Evolutionary conservation across 1,140 invertebrate species (phyloP).

Genomic region (Spodoptera frugiperda): DNA sequence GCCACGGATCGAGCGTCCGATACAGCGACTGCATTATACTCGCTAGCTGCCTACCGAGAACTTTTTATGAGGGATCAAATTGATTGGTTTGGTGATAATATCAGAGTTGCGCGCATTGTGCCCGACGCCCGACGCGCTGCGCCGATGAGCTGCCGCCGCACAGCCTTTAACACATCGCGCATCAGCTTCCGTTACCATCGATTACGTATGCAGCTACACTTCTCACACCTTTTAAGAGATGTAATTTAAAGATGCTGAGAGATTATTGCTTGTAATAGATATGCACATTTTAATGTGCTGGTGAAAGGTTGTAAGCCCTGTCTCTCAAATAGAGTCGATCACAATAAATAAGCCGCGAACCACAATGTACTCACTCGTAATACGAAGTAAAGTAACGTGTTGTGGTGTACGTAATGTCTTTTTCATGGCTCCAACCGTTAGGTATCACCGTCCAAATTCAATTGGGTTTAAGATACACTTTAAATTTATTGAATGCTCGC

Average conservation of each 20-base stretch:
- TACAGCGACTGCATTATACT: constrained; percentile 74
- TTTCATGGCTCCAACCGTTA: constrained; percentile 56
- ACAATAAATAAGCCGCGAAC: constrained; percentile 15
- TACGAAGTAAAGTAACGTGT: constrained; percentile 45
- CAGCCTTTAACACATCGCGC: constrained; percentile 50
- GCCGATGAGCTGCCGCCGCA: constrained; percentile 39
- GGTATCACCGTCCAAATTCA: constrained; percentile 57
- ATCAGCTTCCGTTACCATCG: constrained; percentile 55
- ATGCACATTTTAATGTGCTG: constrained; percentile 63
- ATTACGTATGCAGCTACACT: constrained; percentile 59
- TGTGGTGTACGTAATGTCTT: constrained; percentile 64
- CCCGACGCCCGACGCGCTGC: constrained; percentile 40
- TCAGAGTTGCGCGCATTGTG: constrained; percentile 74
- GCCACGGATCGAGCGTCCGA: constrained; percentile 76
- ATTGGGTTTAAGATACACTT: constrained; percentile 64
- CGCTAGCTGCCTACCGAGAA: constrained; percentile 76
- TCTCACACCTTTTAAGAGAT: constrained; percentile 72
- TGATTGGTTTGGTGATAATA: constrained; percentile 84
- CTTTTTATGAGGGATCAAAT: constrained; percentile 85
- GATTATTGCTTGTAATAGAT: constrained; percentile 60
- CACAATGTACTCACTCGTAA: constrained; percentile 41
- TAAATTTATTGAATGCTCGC: constrained; percentile 65
- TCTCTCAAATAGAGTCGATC: constrained; percentile 16
- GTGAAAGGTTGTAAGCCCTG: constrained; percentile 50
- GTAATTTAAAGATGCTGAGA: constrained; percentile 63